These are phyloP conservation scores for Mythimna lalbum DNA, from an alignment of 2,888 invertebrate genomes.

Conservation along the genomic window DNA sequence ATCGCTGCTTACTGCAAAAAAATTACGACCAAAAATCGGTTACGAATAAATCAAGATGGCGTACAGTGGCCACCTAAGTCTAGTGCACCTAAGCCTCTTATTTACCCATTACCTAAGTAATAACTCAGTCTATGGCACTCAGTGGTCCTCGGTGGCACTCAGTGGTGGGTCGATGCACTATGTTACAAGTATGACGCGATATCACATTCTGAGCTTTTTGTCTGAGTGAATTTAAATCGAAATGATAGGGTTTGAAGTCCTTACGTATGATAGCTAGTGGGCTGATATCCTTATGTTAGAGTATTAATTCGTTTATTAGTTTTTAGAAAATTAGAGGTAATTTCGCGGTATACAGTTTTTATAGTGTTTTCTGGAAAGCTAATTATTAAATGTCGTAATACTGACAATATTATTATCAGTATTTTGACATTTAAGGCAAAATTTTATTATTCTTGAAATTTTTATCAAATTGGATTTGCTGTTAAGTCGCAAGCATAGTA, in stretches of 20 bases:
- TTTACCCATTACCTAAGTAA: slow-evolving; percentile 48
- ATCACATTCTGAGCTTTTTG: slow-evolving; percentile 55
- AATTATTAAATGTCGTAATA: no score
- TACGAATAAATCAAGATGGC: not conserved
- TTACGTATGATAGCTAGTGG: slow-evolving; percentile 16
- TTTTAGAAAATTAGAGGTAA: not conserved
- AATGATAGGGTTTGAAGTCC: slow-evolving; percentile 32
- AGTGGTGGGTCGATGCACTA: slow-evolving; percentile 52
- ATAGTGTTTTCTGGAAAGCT: no score
- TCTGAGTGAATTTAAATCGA: slow-evolving; percentile 35
- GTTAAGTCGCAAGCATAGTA: no score
- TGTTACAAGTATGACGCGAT: slow-evolving; percentile 24
- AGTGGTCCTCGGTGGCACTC: slow-evolving; percentile 18
- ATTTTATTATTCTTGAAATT: no score
- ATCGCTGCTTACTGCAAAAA: no score
- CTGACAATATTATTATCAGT: no score
- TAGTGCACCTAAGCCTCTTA: slow-evolving; percentile 40
- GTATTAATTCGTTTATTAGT: not conserved
- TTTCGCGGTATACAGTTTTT: not conserved
- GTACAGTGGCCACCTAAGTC: slow-evolving; percentile 17
- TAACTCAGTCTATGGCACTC: slow-evolving; percentile 40
- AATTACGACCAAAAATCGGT: not conserved
- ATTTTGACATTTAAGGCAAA: no score
- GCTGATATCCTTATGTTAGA: slow-evolving; percentile 10
- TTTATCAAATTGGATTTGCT: no score